These are phyloP conservation scores for Salpingus planirostris DNA, from an alignment of 2,888 invertebrate genomes.

Conservation along the genomic window DNA sequence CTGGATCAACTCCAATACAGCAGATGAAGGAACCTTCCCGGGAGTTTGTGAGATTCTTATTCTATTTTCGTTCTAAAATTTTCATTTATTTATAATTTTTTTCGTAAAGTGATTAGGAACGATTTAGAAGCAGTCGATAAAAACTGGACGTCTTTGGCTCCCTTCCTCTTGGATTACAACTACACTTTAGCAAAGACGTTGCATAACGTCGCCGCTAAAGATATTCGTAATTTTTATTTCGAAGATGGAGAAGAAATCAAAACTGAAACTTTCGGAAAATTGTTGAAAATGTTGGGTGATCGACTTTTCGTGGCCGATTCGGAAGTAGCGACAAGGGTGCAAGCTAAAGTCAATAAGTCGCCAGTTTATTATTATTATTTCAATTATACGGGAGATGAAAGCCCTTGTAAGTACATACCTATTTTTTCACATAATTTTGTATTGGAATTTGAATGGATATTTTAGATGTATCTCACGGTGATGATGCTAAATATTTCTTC, in stretches of 20 bases:
- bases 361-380: conserved; percentile 53
- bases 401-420: neutral
- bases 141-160: conserved; percentile 16
- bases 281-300: conserved; percentile 42
- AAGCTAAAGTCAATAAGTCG: conserved; percentile 45
- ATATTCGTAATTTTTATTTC: conserved; percentile 17
- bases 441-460: neutral
- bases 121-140: conserved; percentile 9
- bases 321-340: conserved; percentile 47
- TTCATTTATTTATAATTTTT: too few relatives aligned
- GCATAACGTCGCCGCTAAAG: conserved; percentile 8
- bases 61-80: too few relatives aligned
- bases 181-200: conserved; percentile 10
- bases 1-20: conserved; percentile 32
- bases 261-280: conserved; percentile 1
- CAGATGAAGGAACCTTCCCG: conserved; percentile 30
- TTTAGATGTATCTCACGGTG: conserved; percentile 9
- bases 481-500: conserved; percentile 10
- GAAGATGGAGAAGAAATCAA: conserved; percentile 9
- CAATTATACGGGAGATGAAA: conserved; percentile 16
- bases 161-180: conserved; percentile 18
- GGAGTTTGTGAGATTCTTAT: neutral
- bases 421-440: neutral
- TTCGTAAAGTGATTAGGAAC: conserved; percentile 1
- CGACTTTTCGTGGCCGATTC: conserved; percentile 49